phyloP scores from a whole-genome alignment of 2,888 invertebrate genomes.

The Sycophila texana region DNA sequence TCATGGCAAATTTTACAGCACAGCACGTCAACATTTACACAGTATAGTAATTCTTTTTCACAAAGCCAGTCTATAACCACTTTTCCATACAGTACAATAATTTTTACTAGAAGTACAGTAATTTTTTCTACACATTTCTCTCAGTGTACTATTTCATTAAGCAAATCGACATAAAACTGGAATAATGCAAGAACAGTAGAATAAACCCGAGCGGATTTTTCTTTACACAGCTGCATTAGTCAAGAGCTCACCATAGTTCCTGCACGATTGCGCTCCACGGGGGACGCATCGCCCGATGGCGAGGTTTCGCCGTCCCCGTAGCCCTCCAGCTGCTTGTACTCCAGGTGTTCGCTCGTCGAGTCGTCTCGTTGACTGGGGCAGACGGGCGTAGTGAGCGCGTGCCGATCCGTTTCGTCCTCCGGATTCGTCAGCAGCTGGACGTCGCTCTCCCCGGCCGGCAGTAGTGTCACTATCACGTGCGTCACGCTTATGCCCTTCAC shows the following conservation, averaged over 20 bases:
- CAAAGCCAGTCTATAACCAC: too few species aligned
- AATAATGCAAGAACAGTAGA: too few species aligned
- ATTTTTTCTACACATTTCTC: too few species aligned
- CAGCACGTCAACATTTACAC: too few species aligned
- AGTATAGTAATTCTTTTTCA: too few species aligned
- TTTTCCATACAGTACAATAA: too few species aligned
- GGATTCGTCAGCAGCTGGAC: conserved; percentile 65
- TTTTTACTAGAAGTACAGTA: too few species aligned
- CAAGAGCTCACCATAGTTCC: conserved; percentile 35
- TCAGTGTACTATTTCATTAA: too few species aligned
- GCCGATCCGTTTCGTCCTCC: conserved; percentile 54
- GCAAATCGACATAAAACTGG: too few species aligned
- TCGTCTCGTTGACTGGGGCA: conserved; percentile 24
- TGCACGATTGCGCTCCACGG: conserved; percentile 26
- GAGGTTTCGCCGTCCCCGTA: conserved; percentile 25
- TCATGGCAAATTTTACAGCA: too few species aligned
- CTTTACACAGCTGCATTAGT: too few species aligned
- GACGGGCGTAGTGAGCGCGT: conserved; percentile 39
- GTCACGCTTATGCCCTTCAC: conserved; percentile 80
- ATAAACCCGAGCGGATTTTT: too few species aligned
- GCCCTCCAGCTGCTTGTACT: conserved; percentile 21
- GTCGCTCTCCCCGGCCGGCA: conserved; percentile 80
- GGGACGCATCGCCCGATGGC: conserved; percentile 35
- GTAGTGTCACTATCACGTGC: conserved; percentile 81
- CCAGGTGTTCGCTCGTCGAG: conserved; percentile 20